A percentile compares a stretch with the other conserved stretches of the same genome.
These are phyloP conservation scores for Selene dorsalis DNA, from an alignment of 2,797 vertebrate species.

Conservation along the genomic window DNA sequence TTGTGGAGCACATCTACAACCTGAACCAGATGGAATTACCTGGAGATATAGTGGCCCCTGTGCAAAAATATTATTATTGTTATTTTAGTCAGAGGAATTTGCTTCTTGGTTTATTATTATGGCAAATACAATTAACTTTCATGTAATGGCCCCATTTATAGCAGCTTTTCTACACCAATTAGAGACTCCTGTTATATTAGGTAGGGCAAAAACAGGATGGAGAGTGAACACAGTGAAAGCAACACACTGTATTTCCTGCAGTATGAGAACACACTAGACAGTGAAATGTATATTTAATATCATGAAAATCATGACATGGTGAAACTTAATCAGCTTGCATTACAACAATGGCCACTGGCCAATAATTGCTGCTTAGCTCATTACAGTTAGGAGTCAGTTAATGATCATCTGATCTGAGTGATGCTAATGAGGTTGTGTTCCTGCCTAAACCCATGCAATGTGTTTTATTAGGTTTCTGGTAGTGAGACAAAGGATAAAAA, in stretches of 20 bases:
- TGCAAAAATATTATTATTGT: background rate
- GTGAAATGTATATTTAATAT: background rate
- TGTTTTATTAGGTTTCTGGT: background rate
- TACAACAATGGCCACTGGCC: background rate
- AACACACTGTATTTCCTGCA: background rate
- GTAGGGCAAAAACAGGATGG: background rate
- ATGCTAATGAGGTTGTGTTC: background rate
- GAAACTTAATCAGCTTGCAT: background rate
- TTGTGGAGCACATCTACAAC: slow-evolving; percentile 5
- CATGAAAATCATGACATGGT: too few species aligned
- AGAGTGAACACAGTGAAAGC: background rate
- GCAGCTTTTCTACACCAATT: background rate
- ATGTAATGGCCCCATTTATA: background rate
- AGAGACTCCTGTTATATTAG: background rate
- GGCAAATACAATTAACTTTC: slow-evolving; percentile 2
- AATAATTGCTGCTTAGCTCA: background rate
- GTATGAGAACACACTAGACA: background rate
- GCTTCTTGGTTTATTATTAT: background rate
- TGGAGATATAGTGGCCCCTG: too few species aligned
- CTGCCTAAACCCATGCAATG: background rate
- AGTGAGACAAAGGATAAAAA: background rate
- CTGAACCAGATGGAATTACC: background rate
- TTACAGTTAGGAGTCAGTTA: background rate
- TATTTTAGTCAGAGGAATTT: background rate
- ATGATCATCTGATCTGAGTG: background rate